phyloP scores from a whole-genome alignment of 2,113 vertebrate species.

The Eubucco bourcierii region DNA sequence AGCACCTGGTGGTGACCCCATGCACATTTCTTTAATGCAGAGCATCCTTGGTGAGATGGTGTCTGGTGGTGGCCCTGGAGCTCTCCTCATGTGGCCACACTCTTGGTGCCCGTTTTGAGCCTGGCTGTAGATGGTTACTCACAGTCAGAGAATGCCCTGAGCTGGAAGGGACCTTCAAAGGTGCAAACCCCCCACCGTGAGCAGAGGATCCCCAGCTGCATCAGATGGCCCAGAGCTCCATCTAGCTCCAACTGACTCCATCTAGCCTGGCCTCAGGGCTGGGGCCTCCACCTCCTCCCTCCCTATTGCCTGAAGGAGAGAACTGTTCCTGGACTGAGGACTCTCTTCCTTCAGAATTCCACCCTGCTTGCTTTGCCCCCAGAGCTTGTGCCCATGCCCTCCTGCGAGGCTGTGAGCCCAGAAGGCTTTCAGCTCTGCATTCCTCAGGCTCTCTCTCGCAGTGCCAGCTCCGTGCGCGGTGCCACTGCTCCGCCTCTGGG shows the following conservation, averaged over 20 bases:
- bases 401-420: background rate
- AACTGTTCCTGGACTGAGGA: background rate
- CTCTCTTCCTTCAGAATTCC: background rate
- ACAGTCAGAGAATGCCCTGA: too few species aligned
- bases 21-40: background rate
- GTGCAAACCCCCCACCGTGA: too few species aligned
- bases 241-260: too few species aligned
- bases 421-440: background rate
- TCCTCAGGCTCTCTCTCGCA: background rate
- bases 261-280: too few species aligned
- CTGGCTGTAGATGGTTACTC: background rate
- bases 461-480: background rate
- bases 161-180: too few species aligned
- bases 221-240: too few species aligned
- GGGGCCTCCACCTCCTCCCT: too few species aligned
- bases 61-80: background rate
- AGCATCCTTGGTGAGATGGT: background rate
- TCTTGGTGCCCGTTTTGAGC: background rate
- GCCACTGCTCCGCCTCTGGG: background rate
- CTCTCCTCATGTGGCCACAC: background rate
- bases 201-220: too few species aligned
- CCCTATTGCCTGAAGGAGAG: background rate
- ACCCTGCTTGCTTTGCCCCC: background rate
- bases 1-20: background rate
- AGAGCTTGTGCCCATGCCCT: background rate